Percentiles rank a stretch among this genome's conserved stretches.
phyloP scores from a whole-genome alignment of 2,113 vertebrate species.

The Opisthocomus hoazin region DNA sequence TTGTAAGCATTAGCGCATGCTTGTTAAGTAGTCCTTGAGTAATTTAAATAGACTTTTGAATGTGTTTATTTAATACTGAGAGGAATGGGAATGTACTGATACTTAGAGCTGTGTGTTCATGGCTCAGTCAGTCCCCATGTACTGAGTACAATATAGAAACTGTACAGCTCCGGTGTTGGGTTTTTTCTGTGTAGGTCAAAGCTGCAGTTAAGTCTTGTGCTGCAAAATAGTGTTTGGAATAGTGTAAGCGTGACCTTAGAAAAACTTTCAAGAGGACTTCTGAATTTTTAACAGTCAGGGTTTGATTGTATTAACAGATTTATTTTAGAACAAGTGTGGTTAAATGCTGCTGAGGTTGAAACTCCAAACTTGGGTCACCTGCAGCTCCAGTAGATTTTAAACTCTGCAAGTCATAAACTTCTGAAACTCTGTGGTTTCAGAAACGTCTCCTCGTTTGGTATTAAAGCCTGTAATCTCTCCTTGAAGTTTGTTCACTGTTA shows the following conservation, averaged over 20 bases:
- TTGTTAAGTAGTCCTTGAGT: not conserved
- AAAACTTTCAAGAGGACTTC: not conserved
- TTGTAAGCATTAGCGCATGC: not conserved
- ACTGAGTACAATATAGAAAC: not conserved
- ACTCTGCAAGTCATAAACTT: not conserved
- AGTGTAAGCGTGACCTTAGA: not conserved
- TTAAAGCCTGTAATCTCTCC: not conserved
- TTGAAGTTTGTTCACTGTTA: not conserved
- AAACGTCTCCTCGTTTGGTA: not conserved
- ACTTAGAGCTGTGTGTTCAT: not conserved
- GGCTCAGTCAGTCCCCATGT: not conserved
- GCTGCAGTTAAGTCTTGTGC: not conserved
- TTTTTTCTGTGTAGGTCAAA: not conserved
- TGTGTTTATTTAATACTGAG: not conserved
- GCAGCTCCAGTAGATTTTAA: not conserved
- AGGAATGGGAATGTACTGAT: not conserved
- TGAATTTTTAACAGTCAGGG: not conserved
- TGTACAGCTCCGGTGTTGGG: not conserved
- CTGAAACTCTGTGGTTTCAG: slow-evolving; percentile 1
- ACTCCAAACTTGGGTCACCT: not conserved
- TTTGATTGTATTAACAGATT: not conserved
- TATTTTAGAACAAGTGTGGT: slow-evolving; percentile 8
- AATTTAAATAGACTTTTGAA: not conserved
- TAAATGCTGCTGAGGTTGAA: not conserved
- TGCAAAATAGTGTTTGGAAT: not conserved